phyloP scores from a whole-genome alignment of 1,140 invertebrate genomes.

The Notospermus geniculatus region DNA sequence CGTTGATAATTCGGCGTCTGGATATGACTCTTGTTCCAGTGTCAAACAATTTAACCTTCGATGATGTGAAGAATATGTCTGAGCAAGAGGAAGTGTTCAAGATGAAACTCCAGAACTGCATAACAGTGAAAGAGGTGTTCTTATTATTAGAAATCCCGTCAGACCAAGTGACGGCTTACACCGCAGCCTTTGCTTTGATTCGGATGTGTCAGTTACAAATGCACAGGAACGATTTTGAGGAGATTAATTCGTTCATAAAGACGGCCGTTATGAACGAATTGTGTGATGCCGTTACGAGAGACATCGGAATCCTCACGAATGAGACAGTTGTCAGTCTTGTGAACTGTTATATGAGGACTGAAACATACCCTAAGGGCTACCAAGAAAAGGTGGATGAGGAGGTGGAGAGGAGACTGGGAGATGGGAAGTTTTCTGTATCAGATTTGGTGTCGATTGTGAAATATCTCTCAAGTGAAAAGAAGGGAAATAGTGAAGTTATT shows the following conservation, averaged over 20 bases:
- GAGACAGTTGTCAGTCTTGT: constrained; percentile 28
- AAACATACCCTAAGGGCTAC: constrained; percentile 23
- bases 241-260: constrained; percentile 43
- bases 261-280: constrained; percentile 41
- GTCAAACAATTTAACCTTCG: constrained; percentile 7
- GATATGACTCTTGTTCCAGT: constrained; percentile 24
- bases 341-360: constrained; percentile 24
- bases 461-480: constrained; percentile 38
- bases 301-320: constrained; percentile 26
- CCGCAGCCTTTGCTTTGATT: constrained; percentile 59
- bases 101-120: constrained; percentile 47
- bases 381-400: constrained; percentile 26
- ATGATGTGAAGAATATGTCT: constrained; percentile 26
- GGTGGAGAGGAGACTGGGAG: constrained; percentile 39
- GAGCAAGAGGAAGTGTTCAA: constrained; percentile 52
- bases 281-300: constrained; percentile 33
- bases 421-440: constrained; percentile 63
- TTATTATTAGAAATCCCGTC: constrained; percentile 55
- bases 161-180: constrained; percentile 58
- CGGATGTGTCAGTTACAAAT: constrained; percentile 61
- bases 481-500: constrained; percentile 53
- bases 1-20: constrained; percentile 65
- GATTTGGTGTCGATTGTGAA: constrained; percentile 64
- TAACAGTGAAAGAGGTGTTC: constrained; percentile 39
- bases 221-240: constrained; percentile 47